Evolutionary conservation across 1,140 invertebrate genomes (phyloP).

Genomic region (Reticulitermes speratus): DNA sequence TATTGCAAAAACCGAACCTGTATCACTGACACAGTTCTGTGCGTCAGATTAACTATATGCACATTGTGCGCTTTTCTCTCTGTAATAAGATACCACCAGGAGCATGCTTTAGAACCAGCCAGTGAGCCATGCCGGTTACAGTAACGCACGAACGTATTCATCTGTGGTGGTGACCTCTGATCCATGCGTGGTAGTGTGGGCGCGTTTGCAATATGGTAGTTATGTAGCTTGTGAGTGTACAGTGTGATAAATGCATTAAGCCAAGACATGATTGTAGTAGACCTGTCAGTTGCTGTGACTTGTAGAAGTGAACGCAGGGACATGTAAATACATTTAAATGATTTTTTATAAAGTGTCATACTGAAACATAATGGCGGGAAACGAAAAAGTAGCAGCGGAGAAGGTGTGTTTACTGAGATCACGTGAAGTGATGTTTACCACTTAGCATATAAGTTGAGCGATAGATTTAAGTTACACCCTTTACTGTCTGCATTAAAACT

Average conservation of each 20-base stretch:
- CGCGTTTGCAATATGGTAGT: background rate
- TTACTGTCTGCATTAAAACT: too few relatives aligned
- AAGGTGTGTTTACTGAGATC: background rate
- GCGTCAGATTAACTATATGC: too few relatives aligned
- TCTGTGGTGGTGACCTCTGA: too few relatives aligned
- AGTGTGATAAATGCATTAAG: background rate
- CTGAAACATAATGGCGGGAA: background rate
- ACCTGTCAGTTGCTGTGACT: background rate
- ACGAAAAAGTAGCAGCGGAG: background rate
- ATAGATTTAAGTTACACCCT: background rate
- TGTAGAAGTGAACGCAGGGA: background rate
- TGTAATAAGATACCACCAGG: too few relatives aligned
- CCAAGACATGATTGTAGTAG: background rate
- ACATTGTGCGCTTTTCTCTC: too few relatives aligned
- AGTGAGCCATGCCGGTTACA: too few relatives aligned
- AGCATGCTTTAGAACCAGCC: too few relatives aligned
- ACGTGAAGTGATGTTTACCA: background rate
- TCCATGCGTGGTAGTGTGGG: too few relatives aligned
- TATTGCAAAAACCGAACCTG: too few relatives aligned
- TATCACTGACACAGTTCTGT: too few relatives aligned
- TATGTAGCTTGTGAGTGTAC: background rate
- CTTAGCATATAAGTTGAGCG: background rate
- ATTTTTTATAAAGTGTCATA: background rate
- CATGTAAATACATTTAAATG: background rate
- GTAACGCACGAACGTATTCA: too few relatives aligned